Percentiles rank a stretch among this genome's conserved stretches.
phyloP scores from a whole-genome alignment of 2,888 invertebrate species.

The Thecophora atra region DNA sequence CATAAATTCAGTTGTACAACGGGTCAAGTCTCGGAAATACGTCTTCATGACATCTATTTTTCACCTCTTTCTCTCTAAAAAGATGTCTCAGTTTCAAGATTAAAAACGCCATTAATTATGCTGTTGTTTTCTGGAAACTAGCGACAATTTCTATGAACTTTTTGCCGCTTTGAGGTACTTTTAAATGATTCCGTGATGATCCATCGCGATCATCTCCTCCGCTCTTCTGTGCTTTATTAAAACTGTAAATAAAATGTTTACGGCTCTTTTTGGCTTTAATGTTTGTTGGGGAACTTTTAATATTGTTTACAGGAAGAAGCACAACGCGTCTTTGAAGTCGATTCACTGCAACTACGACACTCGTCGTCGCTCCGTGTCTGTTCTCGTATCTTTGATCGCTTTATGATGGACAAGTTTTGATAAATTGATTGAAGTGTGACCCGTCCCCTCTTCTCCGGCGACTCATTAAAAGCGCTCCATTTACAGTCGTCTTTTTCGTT shows the following conservation, averaged over 20 bases:
- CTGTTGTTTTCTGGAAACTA: conserved; percentile 9
- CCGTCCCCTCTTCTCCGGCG: not conserved
- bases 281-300: conserved; percentile 26
- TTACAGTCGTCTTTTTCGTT: conserved; percentile 17
- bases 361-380: not conserved
- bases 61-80: not conserved
- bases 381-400: not conserved
- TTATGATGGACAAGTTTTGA: conserved; percentile 9
- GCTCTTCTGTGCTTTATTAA: not conserved
- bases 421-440: conserved; percentile 20
- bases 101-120: conserved; percentile 20
- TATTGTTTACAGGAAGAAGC: conserved; percentile 3
- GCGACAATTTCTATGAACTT: conserved; percentile 21
- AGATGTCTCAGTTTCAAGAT: conserved; percentile 3
- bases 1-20: conserved; percentile 17
- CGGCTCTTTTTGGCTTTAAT: not conserved
- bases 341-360: not conserved
- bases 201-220: not conserved
- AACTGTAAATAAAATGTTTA: not conserved
- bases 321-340: not conserved
- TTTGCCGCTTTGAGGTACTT: not conserved
- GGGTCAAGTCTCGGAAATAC: conserved; percentile 9
- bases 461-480: conserved; percentile 14
- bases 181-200: not conserved
- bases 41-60: conserved; percentile 32